Percentiles rank a stretch among this genome's conserved stretches.
These are phyloP conservation scores for Falco berigora DNA, from an alignment of 2,797 vertebrate species.

Conservation along the genomic window DNA sequence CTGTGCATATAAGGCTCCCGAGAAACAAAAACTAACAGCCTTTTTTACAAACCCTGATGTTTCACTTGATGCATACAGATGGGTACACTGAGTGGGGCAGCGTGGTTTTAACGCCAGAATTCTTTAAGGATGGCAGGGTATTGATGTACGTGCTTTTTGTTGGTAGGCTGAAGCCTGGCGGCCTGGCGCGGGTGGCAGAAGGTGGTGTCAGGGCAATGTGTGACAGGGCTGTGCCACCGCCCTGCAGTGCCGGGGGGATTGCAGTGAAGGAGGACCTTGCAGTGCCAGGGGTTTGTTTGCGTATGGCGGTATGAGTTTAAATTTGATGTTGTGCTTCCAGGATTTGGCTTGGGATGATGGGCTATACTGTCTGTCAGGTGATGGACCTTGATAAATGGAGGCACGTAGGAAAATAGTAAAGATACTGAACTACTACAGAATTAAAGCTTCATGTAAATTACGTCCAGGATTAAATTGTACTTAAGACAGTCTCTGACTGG, in stretches of 20 bases:
- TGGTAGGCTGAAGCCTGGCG: too few relatives aligned
- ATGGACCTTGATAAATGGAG: background rate
- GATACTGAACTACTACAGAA: background rate
- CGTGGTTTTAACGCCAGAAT: background rate
- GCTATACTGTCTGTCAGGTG: background rate
- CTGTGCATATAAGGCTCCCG: background rate
- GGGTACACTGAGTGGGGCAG: background rate
- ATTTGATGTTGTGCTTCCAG: background rate
- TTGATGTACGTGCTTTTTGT: background rate
- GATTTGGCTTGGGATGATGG: background rate
- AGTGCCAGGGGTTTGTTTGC: background rate
- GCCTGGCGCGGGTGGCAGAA: too few relatives aligned
- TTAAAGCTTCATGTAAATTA: background rate
- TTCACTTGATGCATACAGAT: background rate
- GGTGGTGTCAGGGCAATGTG: too few relatives aligned
- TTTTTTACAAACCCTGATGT: background rate
- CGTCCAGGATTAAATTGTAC: background rate
- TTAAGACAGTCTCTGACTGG: background rate
- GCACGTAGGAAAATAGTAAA: background rate
- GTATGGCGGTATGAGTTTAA: background rate
- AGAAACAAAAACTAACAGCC: background rate
- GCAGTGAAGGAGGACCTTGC: background rate
- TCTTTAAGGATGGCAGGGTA: background rate
- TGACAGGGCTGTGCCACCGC: background rate
- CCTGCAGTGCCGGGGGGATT: too few relatives aligned